A percentile compares a stretch with the other conserved stretches of the same genome.
These are phyloP conservation scores for Gymnothorax reevesii DNA, from an alignment of 2,797 vertebrate species.

Conservation along the genomic window DNA sequence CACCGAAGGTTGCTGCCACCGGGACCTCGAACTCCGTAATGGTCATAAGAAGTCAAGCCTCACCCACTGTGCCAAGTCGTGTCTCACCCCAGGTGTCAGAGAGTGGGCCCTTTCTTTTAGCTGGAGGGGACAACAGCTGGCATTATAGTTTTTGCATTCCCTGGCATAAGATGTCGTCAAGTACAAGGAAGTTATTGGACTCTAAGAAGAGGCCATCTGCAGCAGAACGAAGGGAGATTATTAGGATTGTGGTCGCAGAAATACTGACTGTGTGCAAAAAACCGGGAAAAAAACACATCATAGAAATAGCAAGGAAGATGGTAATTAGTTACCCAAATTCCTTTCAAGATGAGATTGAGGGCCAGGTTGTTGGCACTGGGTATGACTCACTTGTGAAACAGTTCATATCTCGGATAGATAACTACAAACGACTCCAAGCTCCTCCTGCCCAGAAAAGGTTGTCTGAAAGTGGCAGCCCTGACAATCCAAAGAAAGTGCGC, in stretches of 20 bases:
- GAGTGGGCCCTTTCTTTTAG: constrained; percentile 11
- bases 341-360: constrained; percentile 40
- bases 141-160: constrained; percentile 31
- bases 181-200: constrained; percentile 22
- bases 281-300: constrained; percentile 37
- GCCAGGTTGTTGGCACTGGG: constrained; percentile 34
- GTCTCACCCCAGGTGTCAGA: constrained; percentile 16
- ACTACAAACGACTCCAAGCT: constrained; percentile 26
- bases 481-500: background rate
- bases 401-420: constrained; percentile 18
- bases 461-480: constrained; percentile 12
- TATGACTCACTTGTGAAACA: constrained; percentile 34
- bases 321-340: constrained; percentile 35
- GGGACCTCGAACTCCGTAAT: background rate
- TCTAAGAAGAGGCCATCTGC: constrained; percentile 33
- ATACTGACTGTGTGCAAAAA: constrained; percentile 38
- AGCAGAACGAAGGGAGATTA: constrained; percentile 36
- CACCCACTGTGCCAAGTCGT: constrained; percentile 7
- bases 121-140: constrained; percentile 21
- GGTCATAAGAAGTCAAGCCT: constrained; percentile 23
- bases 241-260: constrained; percentile 34
- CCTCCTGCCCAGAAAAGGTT: constrained; percentile 19
- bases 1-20: background rate
- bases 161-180: constrained; percentile 31
- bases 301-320: constrained; percentile 29